Base-by-base conservation (phyloP, 2,888 invertebrate species). In the Eumerus sabulonum region DNA sequence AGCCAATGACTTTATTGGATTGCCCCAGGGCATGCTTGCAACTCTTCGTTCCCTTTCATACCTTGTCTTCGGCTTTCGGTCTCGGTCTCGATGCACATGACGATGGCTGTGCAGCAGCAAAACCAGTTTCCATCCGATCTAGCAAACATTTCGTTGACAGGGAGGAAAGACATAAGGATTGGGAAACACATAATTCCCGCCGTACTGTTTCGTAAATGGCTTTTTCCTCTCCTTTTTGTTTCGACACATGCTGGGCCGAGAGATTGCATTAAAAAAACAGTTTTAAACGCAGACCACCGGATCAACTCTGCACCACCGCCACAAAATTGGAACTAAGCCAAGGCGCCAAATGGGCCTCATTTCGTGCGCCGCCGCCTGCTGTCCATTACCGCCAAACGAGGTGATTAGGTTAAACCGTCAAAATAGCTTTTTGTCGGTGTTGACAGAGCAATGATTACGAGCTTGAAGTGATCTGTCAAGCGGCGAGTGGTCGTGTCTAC, bases 1-100 rank as follows among this genome's bases (percentile, higher is more conserved):
- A 79, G 74, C 64, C 79, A 79, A 79, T 79, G 74, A 79, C 79
- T 79, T 79, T 79, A 79, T 70, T 79, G 79, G 74, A 73, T 74
- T 74, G 74, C 79, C 73, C 48, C 73, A 73, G 74, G 79, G 68
- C 60, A 74, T 74, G 56, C 73, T 45, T 27, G 27, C 27, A 27
- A 27, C 27, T 27, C 27, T 27, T 27, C 3, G 2, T 27, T 27
- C 27, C 27, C 27, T 27, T 27, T 27, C 35, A 62, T 62, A 40
- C 62, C 51, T 36, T 60, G 35, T 38, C 17, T 53, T 36, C 44
- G 42, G 17, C 50, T 44, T 27, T 35, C 35, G 56, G 45, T 40
- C 44, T 74, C 57, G 63, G 63, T 53, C 19, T 57, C 16, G 9
- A 14, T 27, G 48, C 38, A 66, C 27, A 27, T 27, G 2, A n/a